A percentile compares a stretch with the other conserved stretches of the same genome.
phyloP scores from a whole-genome alignment of 1,140 invertebrate genomes.

The Drosophila azteca region DNA sequence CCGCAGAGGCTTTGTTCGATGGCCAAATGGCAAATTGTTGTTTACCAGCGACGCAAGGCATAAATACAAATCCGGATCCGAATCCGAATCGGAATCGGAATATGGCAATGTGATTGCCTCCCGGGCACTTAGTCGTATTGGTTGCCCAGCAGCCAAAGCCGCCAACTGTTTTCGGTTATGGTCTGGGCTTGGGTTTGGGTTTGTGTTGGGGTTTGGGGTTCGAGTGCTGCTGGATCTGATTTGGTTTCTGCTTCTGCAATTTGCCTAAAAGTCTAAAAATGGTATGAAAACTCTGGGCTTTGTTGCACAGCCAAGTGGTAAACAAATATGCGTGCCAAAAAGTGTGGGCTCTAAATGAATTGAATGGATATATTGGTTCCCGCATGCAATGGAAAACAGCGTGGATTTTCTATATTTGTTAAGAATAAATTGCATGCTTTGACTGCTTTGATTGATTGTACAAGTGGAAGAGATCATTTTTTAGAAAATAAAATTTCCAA shows the following conservation, averaged over 20 bases:
- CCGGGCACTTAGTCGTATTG: constrained; percentile 68
- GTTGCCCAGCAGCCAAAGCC: constrained; percentile 31
- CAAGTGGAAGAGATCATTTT: background rate
- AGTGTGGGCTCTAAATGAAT: constrained; percentile 19
- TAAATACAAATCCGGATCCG: constrained; percentile 42
- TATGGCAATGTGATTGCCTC: constrained; percentile 41
- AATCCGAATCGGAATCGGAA: constrained; percentile 6
- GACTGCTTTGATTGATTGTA: no score
- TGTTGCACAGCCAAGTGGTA: constrained; percentile 60
- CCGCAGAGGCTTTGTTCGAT: constrained; percentile 30
- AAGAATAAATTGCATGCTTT: no score
- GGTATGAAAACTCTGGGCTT: constrained; percentile 48
- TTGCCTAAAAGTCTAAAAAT: constrained; percentile 75
- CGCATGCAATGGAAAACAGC: background rate
- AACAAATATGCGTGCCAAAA: constrained; percentile 73
- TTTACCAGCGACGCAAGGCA: constrained; percentile 52
- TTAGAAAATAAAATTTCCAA: background rate
- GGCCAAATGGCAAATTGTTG: constrained; percentile 62
- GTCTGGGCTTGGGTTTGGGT: background rate
- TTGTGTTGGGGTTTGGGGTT: constrained; percentile 6
- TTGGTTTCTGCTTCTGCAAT: constrained; percentile 54
- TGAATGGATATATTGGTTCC: constrained; percentile 6
- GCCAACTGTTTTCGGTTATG: constrained; percentile 23
- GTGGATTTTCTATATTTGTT: no score
- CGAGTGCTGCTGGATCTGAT: constrained; percentile 5